Percentiles rank a stretch among this genome's conserved stretches.
phyloP scores from a whole-genome alignment of 1,140 invertebrate genomes.

The Apis mellifera region DNA sequence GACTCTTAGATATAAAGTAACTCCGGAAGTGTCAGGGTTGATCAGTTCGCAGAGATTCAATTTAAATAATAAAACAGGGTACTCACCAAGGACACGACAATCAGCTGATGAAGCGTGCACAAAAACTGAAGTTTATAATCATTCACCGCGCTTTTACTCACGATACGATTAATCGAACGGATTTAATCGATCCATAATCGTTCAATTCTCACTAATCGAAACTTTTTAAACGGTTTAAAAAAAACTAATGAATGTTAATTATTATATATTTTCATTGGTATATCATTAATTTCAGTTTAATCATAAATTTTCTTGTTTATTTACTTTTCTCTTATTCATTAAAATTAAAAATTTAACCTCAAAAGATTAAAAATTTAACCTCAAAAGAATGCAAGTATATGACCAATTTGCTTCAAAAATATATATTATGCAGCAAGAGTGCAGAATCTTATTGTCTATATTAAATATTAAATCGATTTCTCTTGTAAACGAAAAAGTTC shows the following conservation, averaged over 20 bases:
- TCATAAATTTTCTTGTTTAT: neutral
- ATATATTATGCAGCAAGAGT: neutral
- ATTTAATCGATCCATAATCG: neutral
- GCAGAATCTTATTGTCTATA: neutral
- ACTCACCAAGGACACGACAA: slow-evolving; percentile 30
- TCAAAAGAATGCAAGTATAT: neutral
- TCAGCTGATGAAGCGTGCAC: neutral
- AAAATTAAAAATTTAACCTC: no score
- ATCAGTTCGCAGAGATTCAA: slow-evolving; percentile 1
- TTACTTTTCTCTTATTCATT: neutral
- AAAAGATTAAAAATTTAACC: neutral
- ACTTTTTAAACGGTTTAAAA: neutral
- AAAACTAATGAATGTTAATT: neutral
- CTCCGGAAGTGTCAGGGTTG: neutral
- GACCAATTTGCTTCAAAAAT: neutral
- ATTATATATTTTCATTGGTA: neutral
- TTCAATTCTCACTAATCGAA: neutral
- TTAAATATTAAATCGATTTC: neutral
- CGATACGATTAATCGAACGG: neutral
- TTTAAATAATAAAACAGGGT: slow-evolving; percentile 23
- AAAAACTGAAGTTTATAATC: neutral
- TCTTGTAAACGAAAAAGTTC: neutral
- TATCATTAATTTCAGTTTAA: neutral
- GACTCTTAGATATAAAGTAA: no score
- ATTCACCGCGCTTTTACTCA: slow-evolving; percentile 11